Base-by-base conservation (phyloP, 2,888 invertebrate genomes). In the Papilio protenor region DNA sequence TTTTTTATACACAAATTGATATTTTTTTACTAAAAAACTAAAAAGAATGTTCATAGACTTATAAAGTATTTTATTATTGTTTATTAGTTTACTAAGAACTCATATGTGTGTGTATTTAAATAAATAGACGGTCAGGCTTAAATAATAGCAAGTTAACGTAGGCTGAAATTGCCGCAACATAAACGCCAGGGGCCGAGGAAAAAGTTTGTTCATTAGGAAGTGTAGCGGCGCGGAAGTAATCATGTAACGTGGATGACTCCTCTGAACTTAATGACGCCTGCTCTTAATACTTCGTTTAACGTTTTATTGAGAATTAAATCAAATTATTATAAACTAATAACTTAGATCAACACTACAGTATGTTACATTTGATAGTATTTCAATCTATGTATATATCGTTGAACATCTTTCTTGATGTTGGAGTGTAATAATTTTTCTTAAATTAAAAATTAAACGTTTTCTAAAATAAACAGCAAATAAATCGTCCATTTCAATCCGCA, bases 151-250 rank as follows among this genome's bases (percentile, higher is more conserved):
- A 66, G n/a, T 40, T 11, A 40, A 18, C 66, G 66, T 66, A 66
- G 10, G 40, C n/a, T 18, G 11, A 66, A 66, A 66, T 66, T 66
- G 40, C 66, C 66, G 66, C 66, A 66, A 40, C 33, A 66, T 3
- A n/a, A 40, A 66, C 40, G 40, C n/a, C 66, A 66, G 40, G 66
- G 33, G n/a, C 66, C 27, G 61, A 49, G 47, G 47, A 61, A 59
- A 74, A 74, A 74, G 18, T 74, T 74, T 74, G 27, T 74, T 64
- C 74, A 74, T 74, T 61, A 47, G 21, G 45, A 21, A 61, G 12
- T 73, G 40, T 64, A 64, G 23, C 49, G 47, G 47, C 21, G 27
- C 61, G 74, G 59, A 74, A 61, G 74, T 74, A 61, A 74, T 64
- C 74, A 61, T 61, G 40, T 74, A 74, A 61, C 45, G 47, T 27